A percentile compares a stretch with the other conserved stretches of the same genome.
These are phyloP conservation scores for human (Homo sapiens) DNA, from an alignment of 2,113 vertebrate species.

Conservation along the genomic window GRCh38 chr5:90273001-90273500, in stretches of 20 bases:
- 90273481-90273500: constrained; percentile 31
- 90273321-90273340: neutral
- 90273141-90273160: constrained; percentile 22
- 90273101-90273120: neutral
- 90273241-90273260: constrained; percentile 27
- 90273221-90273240: constrained; percentile 28
- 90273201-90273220: constrained; percentile 26
- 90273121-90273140: constrained; percentile 1
- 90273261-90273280: neutral
- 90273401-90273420: neutral
- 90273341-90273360: neutral
- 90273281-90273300: constrained; percentile 31
- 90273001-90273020: constrained; percentile 28
- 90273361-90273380: neutral
- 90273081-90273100: neutral
- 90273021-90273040: neutral
- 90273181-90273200: neutral
- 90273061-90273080: constrained; percentile 36
- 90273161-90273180: neutral
- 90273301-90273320: neutral
- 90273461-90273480: neutral
- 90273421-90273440: neutral
- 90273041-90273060: neutral
- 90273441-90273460: neutral
- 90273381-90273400: neutral